These are phyloP conservation scores for Drosophila anomalata DNA, from an alignment of 2,888 invertebrate species.

Conservation along the genomic window DNA sequence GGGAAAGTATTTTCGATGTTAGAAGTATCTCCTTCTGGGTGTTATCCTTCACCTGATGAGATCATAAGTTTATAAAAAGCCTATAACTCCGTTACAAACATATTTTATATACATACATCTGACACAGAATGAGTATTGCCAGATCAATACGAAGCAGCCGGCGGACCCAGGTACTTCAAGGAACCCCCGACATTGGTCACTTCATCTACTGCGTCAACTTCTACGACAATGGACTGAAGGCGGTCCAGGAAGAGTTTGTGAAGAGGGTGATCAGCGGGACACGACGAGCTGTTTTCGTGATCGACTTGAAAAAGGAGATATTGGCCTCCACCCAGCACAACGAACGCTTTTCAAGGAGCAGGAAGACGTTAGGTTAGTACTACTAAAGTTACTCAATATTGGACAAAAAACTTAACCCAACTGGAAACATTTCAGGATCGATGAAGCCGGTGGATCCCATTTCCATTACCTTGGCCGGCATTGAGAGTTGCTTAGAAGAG, in stretches of 20 bases:
- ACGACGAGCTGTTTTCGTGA: conserved; percentile 64
- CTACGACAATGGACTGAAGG: conserved; percentile 62
- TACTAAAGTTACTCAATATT: no score
- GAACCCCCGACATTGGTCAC: conserved; percentile 26
- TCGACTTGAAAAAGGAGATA: conserved; percentile 67
- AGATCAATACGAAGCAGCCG: conserved; percentile 18
- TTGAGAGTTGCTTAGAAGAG: conserved; percentile 44
- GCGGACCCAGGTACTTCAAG: not conserved
- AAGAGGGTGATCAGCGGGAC: conserved; percentile 58
- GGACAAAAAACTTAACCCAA: not conserved
- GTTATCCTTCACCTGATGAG: conserved; percentile 17
- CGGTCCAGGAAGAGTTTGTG: conserved; percentile 72
- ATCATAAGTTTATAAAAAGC: conserved; percentile 18
- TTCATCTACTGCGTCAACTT: conserved; percentile 70
- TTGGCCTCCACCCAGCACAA: conserved; percentile 14
- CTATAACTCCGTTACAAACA: conserved; percentile 2
- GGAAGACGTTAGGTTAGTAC: conserved; percentile 31
- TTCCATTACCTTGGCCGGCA: conserved; percentile 33
- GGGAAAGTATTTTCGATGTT: no score
- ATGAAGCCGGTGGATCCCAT: conserved; percentile 40
- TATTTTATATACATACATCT: conserved; percentile 7
- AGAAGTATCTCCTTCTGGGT: conserved; percentile 5
- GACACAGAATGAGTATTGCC: conserved; percentile 42
- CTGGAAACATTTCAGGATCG: not conserved
- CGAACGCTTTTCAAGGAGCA: conserved; percentile 24